phyloP scores from a whole-genome alignment of 2,797 vertebrate genomes.

The Otolemur crassicaudatus region DNA sequence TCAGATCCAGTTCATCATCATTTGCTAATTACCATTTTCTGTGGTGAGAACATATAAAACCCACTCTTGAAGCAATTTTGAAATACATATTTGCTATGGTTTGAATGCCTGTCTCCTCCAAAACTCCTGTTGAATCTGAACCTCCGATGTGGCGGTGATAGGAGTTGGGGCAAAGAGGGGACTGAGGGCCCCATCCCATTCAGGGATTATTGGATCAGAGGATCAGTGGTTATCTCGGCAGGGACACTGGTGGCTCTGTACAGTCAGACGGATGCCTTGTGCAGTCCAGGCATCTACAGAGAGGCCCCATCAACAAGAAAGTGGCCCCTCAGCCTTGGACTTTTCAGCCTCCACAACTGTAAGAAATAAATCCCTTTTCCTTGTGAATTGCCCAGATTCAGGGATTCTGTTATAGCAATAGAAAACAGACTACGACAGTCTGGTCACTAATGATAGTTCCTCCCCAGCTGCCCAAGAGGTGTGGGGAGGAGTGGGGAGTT shows the following conservation, averaged over 20 bases:
- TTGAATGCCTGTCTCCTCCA: not conserved
- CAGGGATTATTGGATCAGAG: not conserved
- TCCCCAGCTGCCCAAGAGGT: not conserved
- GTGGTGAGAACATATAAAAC: not conserved
- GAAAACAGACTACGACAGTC: not conserved
- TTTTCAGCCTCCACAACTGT: no score
- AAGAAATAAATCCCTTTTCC: not conserved
- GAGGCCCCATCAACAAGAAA: no score
- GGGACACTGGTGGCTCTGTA: not conserved
- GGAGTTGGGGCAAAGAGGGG: accelerated
- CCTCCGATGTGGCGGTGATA: not conserved
- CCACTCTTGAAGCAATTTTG: not conserved
- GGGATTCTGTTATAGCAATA: not conserved
- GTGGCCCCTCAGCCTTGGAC: no score
- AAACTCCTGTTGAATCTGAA: not conserved
- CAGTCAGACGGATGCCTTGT: no score
- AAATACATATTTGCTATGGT: not conserved
- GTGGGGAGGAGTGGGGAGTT: not conserved
- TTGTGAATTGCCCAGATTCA: no score
- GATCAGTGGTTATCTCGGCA: not conserved
- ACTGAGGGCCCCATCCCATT: not conserved
- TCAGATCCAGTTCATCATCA: no score
- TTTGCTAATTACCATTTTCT: not conserved
- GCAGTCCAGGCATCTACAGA: no score
- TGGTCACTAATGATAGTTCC: accelerated